Evolutionary conservation across 2,888 invertebrate genomes (phyloP), one percentile per base, ranked within the genome.

Genomic region (Meganola albula): DNA sequence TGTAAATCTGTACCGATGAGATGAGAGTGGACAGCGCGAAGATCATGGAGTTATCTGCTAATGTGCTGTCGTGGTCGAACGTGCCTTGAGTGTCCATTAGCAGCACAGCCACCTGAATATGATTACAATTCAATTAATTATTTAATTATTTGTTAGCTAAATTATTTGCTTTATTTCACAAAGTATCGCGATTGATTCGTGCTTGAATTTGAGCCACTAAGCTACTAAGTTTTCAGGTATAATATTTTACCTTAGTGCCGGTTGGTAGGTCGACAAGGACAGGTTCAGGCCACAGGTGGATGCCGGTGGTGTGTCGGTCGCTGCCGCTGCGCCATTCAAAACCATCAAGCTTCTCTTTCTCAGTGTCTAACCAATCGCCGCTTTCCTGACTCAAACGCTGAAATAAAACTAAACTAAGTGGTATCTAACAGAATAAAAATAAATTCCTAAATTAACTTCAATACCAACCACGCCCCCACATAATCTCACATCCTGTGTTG

Each of bases 251-350:
- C 52, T 61, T 52, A 34, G 58, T 36, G 3, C 51, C 56, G 8
- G 37, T 38, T 5, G 9, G 7, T 42, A 90, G 74, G 38, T 90
- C 90, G 24, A 91, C 88, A 34, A 93, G 76, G 70, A 95, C 95
- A 21, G 97, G 92, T 63, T 97, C 93, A 10, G 95, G 94, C 98
- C 98, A 98, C n/a, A 64, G 89, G 11, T 96, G 86, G 50, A 98
- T 97, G 16, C 98, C 98, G 5, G 96, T 95, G n/a, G 97, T 98
- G 62, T 97, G 95, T 29, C 96, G 87, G 64, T 96, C 96, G 1
- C 94, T 93, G 6, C 97, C 97, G 1, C 96, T 96, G 53, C 95
- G 88, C 97, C 97, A 97, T 12, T 94, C 92, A 72, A 97, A 97
- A 0, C 97, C 97, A 27, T 90, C 89, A 37, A 97, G 74, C 0